Conservation (phyloP, 2,113 vertebrate genomes). For the Poicephalus meyeri region DNA sequence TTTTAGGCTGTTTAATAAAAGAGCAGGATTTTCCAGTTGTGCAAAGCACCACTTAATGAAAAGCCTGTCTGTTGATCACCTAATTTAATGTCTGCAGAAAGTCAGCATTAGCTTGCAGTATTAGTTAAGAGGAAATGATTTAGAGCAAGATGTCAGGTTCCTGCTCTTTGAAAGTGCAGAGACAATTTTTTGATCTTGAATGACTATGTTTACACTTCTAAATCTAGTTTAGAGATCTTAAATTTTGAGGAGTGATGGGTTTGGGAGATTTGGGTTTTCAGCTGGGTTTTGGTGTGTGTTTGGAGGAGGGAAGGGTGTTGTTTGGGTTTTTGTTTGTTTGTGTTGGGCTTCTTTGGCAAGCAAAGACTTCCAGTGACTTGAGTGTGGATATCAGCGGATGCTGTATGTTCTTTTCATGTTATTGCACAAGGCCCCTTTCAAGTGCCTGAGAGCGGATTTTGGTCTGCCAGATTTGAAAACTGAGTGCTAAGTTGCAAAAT, state of each 20-base stretch:
- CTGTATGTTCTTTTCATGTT: neutral
- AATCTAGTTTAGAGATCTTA: neutral
- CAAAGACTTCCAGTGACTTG: neutral
- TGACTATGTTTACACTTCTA: neutral
- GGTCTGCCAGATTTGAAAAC: neutral
- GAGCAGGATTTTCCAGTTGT: neutral
- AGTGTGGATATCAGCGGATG: neutral
- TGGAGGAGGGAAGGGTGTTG: neutral
- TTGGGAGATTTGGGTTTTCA: neutral
- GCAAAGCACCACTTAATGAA: neutral
- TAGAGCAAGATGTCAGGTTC: neutral
- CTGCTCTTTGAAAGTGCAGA: neutral
- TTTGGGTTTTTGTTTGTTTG: neutral
- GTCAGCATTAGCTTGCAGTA: neutral
- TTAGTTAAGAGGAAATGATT: constrained; percentile 4
- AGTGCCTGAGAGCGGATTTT: neutral
- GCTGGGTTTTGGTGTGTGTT: neutral
- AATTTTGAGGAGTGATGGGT: neutral
- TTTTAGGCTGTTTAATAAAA: neutral
- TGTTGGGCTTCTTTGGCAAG: neutral
- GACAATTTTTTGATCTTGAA: neutral
- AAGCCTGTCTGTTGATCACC: neutral
- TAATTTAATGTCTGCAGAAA: neutral
- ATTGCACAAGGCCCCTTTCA: neutral
- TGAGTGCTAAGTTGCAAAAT: neutral